phyloP scores from a whole-genome alignment of 2,797 vertebrate genomes.

The Nyctibius grandis region DNA sequence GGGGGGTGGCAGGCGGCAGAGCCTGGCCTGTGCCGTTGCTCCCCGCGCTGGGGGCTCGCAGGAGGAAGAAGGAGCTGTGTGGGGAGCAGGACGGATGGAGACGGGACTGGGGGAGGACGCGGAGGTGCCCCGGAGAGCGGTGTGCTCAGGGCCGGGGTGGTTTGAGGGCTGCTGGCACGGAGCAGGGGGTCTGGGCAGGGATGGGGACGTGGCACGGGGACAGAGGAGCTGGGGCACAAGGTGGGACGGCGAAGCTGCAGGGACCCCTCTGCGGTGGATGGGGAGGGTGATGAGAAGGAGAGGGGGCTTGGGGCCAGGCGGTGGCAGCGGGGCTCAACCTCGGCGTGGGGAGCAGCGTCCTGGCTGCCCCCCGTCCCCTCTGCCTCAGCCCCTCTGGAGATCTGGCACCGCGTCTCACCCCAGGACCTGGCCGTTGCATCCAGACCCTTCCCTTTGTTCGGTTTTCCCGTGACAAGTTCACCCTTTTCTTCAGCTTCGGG shows the following conservation, averaged over 20 bases:
- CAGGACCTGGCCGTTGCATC: neutral
- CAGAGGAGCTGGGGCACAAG: neutral
- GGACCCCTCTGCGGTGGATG: neutral
- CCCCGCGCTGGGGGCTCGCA: neutral
- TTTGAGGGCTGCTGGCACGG: neutral
- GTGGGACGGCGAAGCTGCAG: neutral
- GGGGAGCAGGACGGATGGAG: neutral
- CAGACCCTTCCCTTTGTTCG: neutral
- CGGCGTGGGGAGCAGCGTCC: neutral
- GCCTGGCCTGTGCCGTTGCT: neutral
- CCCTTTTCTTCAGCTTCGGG: neutral
- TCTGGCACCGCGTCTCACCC: neutral
- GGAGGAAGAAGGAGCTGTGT: neutral
- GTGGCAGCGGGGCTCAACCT: neutral
- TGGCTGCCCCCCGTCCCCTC: neutral
- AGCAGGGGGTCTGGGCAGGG: slow-evolving; percentile 41
- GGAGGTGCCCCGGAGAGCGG: neutral
- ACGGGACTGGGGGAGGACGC: neutral
- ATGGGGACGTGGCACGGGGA: neutral
- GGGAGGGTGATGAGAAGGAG: neutral
- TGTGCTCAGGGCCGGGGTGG: neutral
- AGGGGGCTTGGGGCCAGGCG: neutral
- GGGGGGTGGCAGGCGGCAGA: neutral
- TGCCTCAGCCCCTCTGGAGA: neutral
- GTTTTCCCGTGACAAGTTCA: neutral